Base-by-base conservation (phyloP, 2,797 vertebrate species). In the Sebastiscus albofasciatus region DNA sequence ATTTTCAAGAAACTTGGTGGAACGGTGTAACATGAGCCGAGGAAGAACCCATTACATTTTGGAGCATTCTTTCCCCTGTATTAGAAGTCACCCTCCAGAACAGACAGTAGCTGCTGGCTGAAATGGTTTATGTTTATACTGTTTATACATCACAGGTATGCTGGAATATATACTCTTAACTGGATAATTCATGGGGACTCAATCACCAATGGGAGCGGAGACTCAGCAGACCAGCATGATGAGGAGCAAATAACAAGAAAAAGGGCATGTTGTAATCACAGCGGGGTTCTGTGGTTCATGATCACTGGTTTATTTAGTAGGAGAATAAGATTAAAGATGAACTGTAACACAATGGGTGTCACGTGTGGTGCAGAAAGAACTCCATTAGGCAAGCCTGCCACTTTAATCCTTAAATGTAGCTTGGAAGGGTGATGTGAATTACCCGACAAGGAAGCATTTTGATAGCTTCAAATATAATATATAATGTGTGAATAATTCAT, bases 291-390 rank as follows among this genome's bases (percentile, higher is more conserved):
- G 80, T 71, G 34, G 26, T 72, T 52, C 54, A 46, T 52, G 22
- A 55, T 52, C 34, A 56, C 31, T 29, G n/a, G 59, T 70, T 75
- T 42, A 49, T 13, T 67, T 27, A 67, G 42, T 5, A 22, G 64
- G 49, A 72, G 46, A 54, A 69, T 29, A 59, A 59, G n/a, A 33
- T 76, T 60, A 36, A 83, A 66, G 20, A 75, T 29, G 22, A 49
- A 27, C n/a, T 73, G n/a, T 24, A 55, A 69, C 18, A 36, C 3
- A 70, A 56, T 46, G 29, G 29, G 0, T 6, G 39, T 46, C 18
- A 68, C 42, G 16, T 69, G 27, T 36, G n/a, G 54, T 29, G 22
- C 34, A 20, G n/a, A 56, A 22, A 56, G 27, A 72, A 33, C 6
- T 10, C 29, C 18, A 34, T 49, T 54, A 74, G 11, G 8, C 64